Percentiles rank a stretch among this genome's conserved stretches.
Conservation (phyloP, 1,140 invertebrate genomes). For the Paracyclopina nana region DNA sequence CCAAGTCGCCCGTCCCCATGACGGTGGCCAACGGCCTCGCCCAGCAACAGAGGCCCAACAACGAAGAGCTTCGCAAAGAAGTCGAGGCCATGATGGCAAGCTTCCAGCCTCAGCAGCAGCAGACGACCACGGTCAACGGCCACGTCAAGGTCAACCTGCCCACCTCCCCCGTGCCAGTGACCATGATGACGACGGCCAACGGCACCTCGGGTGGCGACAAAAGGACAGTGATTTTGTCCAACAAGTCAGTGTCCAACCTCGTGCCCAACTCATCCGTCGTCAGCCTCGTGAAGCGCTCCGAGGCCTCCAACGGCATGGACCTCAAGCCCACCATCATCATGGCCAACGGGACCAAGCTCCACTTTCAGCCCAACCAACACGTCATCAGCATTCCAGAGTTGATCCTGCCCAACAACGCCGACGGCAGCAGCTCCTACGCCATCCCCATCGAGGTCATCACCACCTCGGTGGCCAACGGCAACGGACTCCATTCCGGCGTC, state of each 20-base stretch:
- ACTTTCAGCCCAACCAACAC: not conserved
- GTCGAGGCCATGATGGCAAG: conserved; percentile 13
- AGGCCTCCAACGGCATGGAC: too few species aligned
- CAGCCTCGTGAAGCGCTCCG: too few species aligned
- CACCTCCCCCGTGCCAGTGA: not conserved
- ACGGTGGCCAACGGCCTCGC: not conserved
- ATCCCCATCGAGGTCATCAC: not conserved
- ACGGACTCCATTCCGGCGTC: not conserved
- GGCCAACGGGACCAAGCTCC: not conserved
- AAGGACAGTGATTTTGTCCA: too few species aligned
- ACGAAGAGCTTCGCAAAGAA: not conserved
- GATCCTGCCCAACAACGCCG: not conserved
- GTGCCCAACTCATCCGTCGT: not conserved
- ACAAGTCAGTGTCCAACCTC: too few species aligned
- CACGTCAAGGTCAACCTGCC: not conserved
- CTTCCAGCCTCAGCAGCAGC: conserved; percentile 7
- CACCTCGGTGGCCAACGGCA: not conserved
- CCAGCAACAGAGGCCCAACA: not conserved
- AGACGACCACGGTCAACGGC: not conserved
- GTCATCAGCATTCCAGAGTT: not conserved
- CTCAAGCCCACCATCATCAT: not conserved
- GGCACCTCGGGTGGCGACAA: too few species aligned
- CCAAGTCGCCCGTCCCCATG: not conserved
- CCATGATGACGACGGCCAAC: not conserved
- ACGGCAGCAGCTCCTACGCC: not conserved